Base-by-base conservation (phyloP, 2,888 invertebrate species). In the Dicyrtomina minuta region DNA sequence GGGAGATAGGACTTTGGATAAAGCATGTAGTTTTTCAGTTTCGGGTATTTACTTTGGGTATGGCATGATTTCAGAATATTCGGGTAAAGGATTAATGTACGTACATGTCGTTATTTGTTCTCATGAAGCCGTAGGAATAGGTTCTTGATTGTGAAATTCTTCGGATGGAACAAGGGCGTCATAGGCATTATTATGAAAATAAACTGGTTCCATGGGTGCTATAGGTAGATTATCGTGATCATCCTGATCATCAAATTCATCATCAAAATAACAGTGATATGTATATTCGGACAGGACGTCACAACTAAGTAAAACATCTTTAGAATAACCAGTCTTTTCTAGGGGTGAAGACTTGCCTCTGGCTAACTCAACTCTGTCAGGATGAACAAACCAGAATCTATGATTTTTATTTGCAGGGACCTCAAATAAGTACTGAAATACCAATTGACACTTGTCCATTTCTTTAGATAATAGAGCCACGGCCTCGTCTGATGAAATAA, bases 371-470 rank as follows among this genome's bases (percentile, higher is more conserved):
- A 60, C 60, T 43, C 60, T 41, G 10, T 60, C 60, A 1, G 60
- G 60, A 60, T 60, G 60, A 44, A 60, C 60, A 22, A 60, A 60
- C 60, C 60, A 60, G 44, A 60, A 60, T 20, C 60, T 20, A 24
- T 44, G 60, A 44, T 60, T 60, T 24, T 60, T 60, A 24, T 60
- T 60, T 8, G 44, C 17, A 15, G 60, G 60, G 22, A 60, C 44
- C 26, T 60, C 60, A 60, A 60, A 60, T 22, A 60, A 60, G 24
- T 60, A 60, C 15, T 60, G 60, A 43, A 60, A 60, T 15, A 60
- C 44, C 15, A 60, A 44, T 60, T 60, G 41, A 20, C 44, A 44
- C 15, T 24, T 60, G 15, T 60, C 60, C 60, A 60, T 60, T n/a
- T 60, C 60, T 17, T 60, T 44, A 12, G 60, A 60, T 15, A 60